Evolutionary conservation across 1,140 invertebrate genomes (phyloP).

Genomic region (Drosophila murphyi): DNA sequence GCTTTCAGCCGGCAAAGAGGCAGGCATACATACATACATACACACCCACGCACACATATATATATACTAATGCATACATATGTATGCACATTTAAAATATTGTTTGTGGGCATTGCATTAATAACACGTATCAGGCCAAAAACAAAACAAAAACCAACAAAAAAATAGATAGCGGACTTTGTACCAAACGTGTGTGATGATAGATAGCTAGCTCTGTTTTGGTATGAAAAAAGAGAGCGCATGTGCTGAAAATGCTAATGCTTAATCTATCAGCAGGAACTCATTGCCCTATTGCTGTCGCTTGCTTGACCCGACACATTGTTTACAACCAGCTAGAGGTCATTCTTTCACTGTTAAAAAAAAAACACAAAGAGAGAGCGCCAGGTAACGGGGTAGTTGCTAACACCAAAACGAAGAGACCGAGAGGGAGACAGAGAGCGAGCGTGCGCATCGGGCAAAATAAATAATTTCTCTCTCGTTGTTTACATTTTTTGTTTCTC

Average conservation of each 20-base stretch:
- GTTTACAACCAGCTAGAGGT: slow-evolving; percentile 28
- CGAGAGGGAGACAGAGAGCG: not conserved
- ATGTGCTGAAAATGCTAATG: slow-evolving; percentile 5
- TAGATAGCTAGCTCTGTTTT: not conserved
- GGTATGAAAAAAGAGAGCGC: slow-evolving; percentile 33
- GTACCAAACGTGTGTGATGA: not conserved
- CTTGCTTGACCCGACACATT: slow-evolving; percentile 19
- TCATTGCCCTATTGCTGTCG: slow-evolving; percentile 38
- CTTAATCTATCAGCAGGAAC: slow-evolving; percentile 9
- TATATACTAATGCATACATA: not conserved
- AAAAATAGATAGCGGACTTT: slow-evolving; percentile 28
- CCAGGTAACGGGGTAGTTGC: not conserved
- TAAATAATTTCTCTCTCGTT: slow-evolving; percentile 26
- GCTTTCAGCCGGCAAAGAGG: not conserved
- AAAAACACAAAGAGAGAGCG: slow-evolving; percentile 3
- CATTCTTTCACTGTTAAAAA: slow-evolving; percentile 17
- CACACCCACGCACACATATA: not conserved
- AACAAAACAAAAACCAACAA: too few species aligned
- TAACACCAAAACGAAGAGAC: not conserved
- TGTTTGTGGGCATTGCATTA: slow-evolving; percentile 13
- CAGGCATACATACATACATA: not conserved
- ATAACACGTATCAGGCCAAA: not conserved
- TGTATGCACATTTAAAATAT: slow-evolving; percentile 11
- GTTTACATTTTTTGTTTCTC: slow-evolving; percentile 38
- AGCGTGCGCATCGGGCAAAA: slow-evolving; percentile 28